A percentile compares a stretch with the other conserved stretches of the same genome.
These are phyloP conservation scores for Pedionomus torquatus DNA, from an alignment of 2,113 vertebrate species.

Conservation along the genomic window DNA sequence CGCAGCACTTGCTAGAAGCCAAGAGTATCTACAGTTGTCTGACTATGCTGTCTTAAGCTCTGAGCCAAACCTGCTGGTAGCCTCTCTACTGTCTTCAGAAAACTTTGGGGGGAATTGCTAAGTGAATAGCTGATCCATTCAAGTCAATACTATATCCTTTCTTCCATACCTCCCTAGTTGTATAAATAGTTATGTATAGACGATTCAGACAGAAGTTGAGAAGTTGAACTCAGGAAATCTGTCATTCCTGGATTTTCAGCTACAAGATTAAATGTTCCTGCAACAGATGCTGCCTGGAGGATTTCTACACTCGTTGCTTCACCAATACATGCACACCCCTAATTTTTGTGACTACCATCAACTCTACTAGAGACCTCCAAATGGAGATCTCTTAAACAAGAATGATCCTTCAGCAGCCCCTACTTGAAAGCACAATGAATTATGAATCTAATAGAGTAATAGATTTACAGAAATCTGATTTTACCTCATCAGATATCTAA, in stretches of 20 bases:
- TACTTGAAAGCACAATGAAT: neutral
- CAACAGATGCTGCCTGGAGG: neutral
- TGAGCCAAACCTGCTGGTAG: neutral
- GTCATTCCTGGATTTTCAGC: neutral
- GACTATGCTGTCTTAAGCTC: neutral
- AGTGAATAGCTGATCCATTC: neutral
- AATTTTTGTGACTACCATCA: neutral
- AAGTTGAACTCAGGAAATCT: neutral
- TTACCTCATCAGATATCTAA: neutral
- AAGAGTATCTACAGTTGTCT: neutral
- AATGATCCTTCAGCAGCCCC: neutral
- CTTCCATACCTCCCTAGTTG: neutral
- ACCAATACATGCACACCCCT: neutral
- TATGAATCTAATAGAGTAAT: neutral
- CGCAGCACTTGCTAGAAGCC: neutral
- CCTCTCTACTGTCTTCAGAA: neutral
- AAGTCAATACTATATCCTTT: neutral
- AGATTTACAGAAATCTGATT: neutral
- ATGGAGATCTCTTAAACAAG: neutral
- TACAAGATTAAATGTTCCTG: neutral
- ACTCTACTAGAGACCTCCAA: neutral
- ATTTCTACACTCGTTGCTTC: accelerated
- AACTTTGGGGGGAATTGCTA: neutral
- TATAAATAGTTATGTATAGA: neutral
- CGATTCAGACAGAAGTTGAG: neutral